Conservation (phyloP, 2,113 vertebrate species). For the Raphicerus campestris region DNA sequence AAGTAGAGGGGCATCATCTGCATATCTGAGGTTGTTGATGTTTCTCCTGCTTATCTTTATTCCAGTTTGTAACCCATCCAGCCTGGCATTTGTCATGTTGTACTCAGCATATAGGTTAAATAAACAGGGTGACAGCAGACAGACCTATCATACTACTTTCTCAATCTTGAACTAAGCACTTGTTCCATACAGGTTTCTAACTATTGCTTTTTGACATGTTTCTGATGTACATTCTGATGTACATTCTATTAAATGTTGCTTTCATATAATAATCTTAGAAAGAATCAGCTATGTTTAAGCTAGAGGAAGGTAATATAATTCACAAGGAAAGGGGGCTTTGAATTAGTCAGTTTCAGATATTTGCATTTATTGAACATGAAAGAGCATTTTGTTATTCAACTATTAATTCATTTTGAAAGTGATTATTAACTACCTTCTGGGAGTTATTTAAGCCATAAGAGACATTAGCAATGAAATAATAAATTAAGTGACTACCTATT, state of each 20-base stretch:
- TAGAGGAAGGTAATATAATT: not conserved
- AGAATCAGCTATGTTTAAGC: not conserved
- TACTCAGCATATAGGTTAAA: not conserved
- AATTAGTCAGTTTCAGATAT: not conserved
- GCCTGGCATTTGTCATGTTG: not conserved
- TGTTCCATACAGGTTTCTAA: not conserved
- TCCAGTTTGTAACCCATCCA: not conserved
- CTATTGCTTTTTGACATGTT: not conserved
- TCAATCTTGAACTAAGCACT: not conserved
- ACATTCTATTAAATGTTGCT: not conserved
- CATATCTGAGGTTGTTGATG: not conserved
- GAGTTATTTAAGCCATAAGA: not conserved
- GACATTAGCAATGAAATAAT: not conserved
- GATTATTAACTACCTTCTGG: not conserved
- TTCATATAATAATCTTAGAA: not conserved
- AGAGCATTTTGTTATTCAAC: not conserved
- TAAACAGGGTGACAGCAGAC: not conserved
- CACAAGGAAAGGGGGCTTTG: not conserved
- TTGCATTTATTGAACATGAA: not conserved
- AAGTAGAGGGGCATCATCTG: not conserved
- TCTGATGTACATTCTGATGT: not conserved
- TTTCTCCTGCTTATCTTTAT: not conserved
- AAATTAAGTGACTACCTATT: not conserved
- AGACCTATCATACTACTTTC: not conserved
- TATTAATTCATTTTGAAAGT: not conserved